phyloP scores from a whole-genome alignment of 2,797 vertebrate species.

The Clarias fuscus region DNA sequence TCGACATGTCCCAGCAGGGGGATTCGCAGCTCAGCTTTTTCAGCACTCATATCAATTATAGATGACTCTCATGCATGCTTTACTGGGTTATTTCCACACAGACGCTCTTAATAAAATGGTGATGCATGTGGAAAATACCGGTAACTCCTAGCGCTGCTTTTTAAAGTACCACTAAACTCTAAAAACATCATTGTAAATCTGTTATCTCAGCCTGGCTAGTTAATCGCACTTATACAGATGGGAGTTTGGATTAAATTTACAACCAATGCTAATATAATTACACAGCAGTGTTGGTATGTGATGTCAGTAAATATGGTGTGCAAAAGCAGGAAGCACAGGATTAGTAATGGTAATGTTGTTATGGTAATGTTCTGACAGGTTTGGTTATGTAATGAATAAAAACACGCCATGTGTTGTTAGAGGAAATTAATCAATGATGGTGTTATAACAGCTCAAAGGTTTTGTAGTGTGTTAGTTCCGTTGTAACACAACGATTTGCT shows the following conservation, averaged over 20 bases:
- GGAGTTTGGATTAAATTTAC: neutral
- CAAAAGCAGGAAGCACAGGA: neutral
- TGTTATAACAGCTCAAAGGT: neutral
- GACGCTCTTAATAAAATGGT: slow-evolving; percentile 8
- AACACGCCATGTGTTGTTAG: neutral
- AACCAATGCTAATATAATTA: neutral
- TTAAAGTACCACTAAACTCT: neutral
- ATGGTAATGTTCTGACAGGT: neutral
- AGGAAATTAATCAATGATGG: neutral
- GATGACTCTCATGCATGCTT: slow-evolving; percentile 30
- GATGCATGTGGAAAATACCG: slow-evolving; percentile 21
- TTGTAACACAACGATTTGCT: neutral
- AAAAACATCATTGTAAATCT: neutral
- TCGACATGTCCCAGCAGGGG: slow-evolving; percentile 48
- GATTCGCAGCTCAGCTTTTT: slow-evolving; percentile 47
- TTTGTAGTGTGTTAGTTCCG: neutral
- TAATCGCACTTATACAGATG: neutral
- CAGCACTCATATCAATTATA: slow-evolving; percentile 56
- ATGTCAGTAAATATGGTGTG: neutral
- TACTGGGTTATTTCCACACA: slow-evolving; percentile 43
- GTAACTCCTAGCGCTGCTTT: neutral
- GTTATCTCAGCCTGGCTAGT: neutral
- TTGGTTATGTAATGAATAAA: neutral
- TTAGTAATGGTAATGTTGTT: neutral
- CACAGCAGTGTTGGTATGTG: neutral